A percentile compares a stretch with the other conserved stretches of the same genome.
Evolutionary conservation across 2,113 vertebrate species (phyloP).

Genomic region (Thalassoma bifasciatum): DNA sequence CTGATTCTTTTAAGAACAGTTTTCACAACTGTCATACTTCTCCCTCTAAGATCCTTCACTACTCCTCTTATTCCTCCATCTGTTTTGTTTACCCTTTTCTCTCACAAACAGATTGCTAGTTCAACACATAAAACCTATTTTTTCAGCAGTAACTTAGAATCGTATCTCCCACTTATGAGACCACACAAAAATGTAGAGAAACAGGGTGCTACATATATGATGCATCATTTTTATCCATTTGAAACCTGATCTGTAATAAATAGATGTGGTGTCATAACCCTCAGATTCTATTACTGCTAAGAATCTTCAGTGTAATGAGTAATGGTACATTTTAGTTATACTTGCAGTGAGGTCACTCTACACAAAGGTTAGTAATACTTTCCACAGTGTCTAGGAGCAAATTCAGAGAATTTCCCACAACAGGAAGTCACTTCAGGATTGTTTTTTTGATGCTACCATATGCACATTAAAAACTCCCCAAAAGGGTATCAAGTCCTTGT

Average conservation of each 20-base stretch:
- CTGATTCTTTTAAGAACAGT: background rate
- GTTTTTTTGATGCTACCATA: background rate
- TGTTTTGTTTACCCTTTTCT: constrained; percentile 10
- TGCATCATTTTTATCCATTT: constrained; percentile 6
- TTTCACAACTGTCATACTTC: constrained; percentile 1
- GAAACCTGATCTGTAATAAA: constrained; percentile 31
- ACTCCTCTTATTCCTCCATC: background rate
- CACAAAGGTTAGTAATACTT: constrained; percentile 20
- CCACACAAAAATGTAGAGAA: background rate
- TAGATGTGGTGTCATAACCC: background rate
- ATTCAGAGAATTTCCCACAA: constrained; percentile 39
- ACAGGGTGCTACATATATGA: constrained; percentile 9
- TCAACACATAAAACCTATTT: background rate
- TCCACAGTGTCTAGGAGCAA: background rate
- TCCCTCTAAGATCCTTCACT: background rate
- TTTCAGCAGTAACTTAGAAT: constrained; percentile 14
- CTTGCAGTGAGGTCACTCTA: background rate
- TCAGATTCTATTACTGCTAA: background rate
- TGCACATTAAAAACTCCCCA: background rate
- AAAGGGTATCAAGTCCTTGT: background rate
- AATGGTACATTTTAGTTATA: constrained; percentile 40
- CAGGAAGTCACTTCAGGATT: background rate
- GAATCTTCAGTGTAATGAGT: constrained; percentile 36
- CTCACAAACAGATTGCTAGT: background rate
- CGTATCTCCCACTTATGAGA: background rate